Base-by-base conservation (phyloP, 2,888 invertebrate species). In the Eurytoma adleriae region DNA sequence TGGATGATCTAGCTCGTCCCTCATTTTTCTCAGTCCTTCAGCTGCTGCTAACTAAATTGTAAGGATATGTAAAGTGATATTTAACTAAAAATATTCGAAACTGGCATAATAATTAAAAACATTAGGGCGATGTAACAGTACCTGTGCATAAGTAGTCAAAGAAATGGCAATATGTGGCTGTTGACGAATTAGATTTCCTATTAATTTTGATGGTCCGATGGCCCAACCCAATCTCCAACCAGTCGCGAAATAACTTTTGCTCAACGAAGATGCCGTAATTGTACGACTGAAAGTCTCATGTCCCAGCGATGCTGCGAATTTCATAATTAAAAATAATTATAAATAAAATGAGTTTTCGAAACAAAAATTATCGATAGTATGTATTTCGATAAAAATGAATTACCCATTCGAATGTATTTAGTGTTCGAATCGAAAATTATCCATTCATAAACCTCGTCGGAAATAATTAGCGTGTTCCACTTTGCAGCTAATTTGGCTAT, bases 361-460 rank as follows among this genome's bases (percentile, higher is more conserved):
- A n/a, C 3, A 14, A 40, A 5, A 62, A n/a, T n/a, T n/a, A n/a
- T 18, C 10, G 57, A n/a, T n/a, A 57, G n/a, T 57, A 1, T 10
- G 57, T n/a, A 2, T 18, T n/a, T 10, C 10, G 7, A 14, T n/a
- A n/a, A n/a, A 57, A 18, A n/a, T n/a, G 7, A 16, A 57, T 59
- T 59, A 96, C 98, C 98, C 79, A 99, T 99, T 89, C 98, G 93
- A 79, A 98, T 94, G 91, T 99, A 97, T 86, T 96, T 92, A 30
- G 30, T 30, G 48, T 94, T 92, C 0, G 95, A 95, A 86, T 96
- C 94, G 87, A 95, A 98, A 14, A 97, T 96, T 90, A 99, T 93
- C 97, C 98, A 99, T 90, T 99, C 99, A 86, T 99, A 99, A 0
- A 99, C 99, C 91, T 99, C 99, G 91, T 99, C 99, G 0, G 98